Evolutionary conservation across 2,113 vertebrate genomes (phyloP), one percentile per base, ranked within the genome.

Genomic region (Hyperopisus bebe): DNA sequence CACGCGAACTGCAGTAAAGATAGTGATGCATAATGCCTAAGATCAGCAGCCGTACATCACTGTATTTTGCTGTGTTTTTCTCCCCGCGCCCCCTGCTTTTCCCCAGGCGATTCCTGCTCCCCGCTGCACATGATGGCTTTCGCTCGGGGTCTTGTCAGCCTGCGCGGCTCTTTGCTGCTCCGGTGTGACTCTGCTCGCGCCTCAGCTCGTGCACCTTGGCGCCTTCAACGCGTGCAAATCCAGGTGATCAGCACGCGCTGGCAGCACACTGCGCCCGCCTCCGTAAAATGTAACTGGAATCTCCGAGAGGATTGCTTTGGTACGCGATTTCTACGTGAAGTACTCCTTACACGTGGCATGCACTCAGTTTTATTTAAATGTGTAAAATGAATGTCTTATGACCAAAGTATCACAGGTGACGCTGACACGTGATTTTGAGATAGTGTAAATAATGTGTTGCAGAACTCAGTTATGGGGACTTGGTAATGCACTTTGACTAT

Each of bases 401-500:
- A 11, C 6, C 39, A 0, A 3, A 4, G 21, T 10, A 21, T 24
- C 8, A 47, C 80, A 11, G 15, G 24, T 84, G 82, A 47, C 82
- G 24, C 21, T 21, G 44, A n/a, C 7, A n/a, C 2, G 44, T 84
- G 82, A 84, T 39, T 21, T 47, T 47, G 44, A 77, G 24, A 17
- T 24, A 3, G 44, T 24, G 51, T 77, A 11, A 88, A n/a, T 84
- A 21, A 46, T 47, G 21, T 47, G 7, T 24, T 84, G 39, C 94
- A 99, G 97, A 96, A 92, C 91, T 98, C 8, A 91, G 90, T 4
- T 95, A 96, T 0, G 93, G 92, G 0, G 94, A 93, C 51, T 95
- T 92, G 0, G 90, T 93, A 88, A 97, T 98, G 97, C 95, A 91
- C 39, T 95, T 99, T 3, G 96, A 97, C 84, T 99, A 98, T 0